A percentile compares a stretch with the other conserved stretches of the same genome.
Evolutionary conservation across 2,113 vertebrate species (phyloP).

Genomic region (Nothoprocta perdicaria): DNA sequence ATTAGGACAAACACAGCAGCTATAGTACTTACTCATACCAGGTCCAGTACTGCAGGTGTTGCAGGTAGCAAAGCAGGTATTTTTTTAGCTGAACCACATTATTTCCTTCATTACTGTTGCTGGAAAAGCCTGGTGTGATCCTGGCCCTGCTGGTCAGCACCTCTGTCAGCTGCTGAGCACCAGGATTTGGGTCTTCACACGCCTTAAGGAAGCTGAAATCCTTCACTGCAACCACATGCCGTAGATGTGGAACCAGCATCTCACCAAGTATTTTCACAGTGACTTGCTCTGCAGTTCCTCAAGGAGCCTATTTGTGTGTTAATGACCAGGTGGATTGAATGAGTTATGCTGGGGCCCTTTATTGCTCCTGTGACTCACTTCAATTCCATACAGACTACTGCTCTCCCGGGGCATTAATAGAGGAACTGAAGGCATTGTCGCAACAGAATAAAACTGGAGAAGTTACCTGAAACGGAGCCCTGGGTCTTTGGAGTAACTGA

Average conservation of each 20-base stretch:
- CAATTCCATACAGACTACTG: not conserved
- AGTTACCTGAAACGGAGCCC: not conserved
- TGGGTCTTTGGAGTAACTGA: not conserved
- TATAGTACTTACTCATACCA: not conserved
- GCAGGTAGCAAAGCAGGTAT: not conserved
- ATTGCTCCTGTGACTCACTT: not conserved
- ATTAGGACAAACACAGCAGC: too few relatives aligned
- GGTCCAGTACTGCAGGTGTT: not conserved
- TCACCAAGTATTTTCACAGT: not conserved
- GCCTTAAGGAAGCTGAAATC: not conserved
- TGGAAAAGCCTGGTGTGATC: not conserved
- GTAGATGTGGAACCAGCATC: not conserved
- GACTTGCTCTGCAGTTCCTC: not conserved
- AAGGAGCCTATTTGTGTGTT: not conserved
- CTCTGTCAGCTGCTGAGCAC: not conserved
- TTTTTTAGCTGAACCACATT: not conserved
- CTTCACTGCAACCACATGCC: not conserved
- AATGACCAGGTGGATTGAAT: not conserved
- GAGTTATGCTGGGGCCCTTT: not conserved
- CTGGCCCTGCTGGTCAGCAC: not conserved
- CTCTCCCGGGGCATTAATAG: not conserved
- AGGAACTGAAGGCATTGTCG: not conserved
- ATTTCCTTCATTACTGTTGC: not conserved
- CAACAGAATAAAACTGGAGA: not conserved
- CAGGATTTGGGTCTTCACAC: rapidly evolving